A percentile compares a stretch with the other conserved stretches of the same genome.
These are phyloP conservation scores for Tetraneura akinire DNA, from an alignment of 1,140 invertebrate species.

Conservation along the genomic window DNA sequence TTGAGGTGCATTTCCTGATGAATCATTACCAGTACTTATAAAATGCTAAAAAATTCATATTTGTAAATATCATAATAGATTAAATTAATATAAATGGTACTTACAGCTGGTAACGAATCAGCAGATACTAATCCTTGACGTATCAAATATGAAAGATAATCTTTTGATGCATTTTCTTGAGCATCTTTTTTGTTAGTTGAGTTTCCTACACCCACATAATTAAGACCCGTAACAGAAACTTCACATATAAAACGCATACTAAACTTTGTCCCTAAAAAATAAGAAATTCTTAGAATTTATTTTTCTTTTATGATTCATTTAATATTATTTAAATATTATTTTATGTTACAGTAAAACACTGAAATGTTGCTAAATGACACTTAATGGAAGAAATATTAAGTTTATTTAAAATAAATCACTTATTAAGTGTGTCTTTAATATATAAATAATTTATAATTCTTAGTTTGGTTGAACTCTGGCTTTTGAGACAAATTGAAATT, in stretches of 20 bases:
- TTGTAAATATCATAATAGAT: neutral
- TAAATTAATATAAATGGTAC: neutral
- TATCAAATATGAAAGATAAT: slow-evolving; percentile 88
- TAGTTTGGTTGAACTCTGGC: too few relatives aligned
- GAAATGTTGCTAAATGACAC: too few relatives aligned
- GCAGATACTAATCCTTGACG: slow-evolving; percentile 68
- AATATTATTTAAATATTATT: slow-evolving; percentile 27
- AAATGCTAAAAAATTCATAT: neutral
- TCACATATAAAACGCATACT: slow-evolving; percentile 90
- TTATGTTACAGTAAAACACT: too few relatives aligned
- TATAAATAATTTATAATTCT: too few relatives aligned
- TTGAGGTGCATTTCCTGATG: neutral
- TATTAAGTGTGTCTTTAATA: too few relatives aligned
- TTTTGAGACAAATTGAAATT: too few relatives aligned
- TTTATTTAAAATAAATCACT: too few relatives aligned
- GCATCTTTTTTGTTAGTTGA: slow-evolving; percentile 94
- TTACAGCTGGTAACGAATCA: slow-evolving; percentile 69
- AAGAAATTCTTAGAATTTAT: neutral
- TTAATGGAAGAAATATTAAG: too few relatives aligned
- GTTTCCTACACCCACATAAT: slow-evolving; percentile 89
- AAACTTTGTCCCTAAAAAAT: slow-evolving; percentile 77
- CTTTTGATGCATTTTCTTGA: slow-evolving; percentile 86
- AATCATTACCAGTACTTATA: neutral
- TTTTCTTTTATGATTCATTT: slow-evolving; percentile 34
- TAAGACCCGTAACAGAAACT: slow-evolving; percentile 73